These are phyloP conservation scores for Mormyrops boulengeri DNA, from an alignment of 2,797 vertebrate species.

Conservation along the genomic window DNA sequence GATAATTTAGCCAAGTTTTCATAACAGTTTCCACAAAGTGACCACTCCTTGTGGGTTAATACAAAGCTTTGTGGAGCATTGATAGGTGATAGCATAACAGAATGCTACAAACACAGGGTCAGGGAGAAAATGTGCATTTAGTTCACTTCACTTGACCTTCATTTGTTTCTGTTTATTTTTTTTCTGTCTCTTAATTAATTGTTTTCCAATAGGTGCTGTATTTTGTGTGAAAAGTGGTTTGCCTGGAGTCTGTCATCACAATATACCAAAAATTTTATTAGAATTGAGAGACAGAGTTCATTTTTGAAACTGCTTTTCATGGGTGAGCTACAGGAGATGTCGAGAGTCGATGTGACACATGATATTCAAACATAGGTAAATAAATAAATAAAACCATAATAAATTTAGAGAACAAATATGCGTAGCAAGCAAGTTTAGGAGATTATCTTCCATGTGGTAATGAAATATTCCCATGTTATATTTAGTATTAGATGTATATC, in stretches of 20 bases:
- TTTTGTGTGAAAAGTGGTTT: not conserved
- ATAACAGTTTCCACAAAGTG: not conserved
- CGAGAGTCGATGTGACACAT: not conserved
- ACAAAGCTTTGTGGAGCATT: not conserved
- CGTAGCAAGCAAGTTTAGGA: not conserved
- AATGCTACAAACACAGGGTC: not conserved
- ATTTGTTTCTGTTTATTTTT: not conserved
- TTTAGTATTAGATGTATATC: not conserved
- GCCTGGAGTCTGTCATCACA: not conserved
- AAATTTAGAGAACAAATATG: not conserved
- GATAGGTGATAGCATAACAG: not conserved
- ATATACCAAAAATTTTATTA: not conserved
- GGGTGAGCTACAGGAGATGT: not conserved
- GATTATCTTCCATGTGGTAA: not conserved
- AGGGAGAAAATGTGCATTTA: not conserved
- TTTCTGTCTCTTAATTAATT: not conserved
- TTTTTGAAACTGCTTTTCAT: not conserved
- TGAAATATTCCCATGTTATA: not conserved
- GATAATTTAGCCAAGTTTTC: constrained; percentile 16
- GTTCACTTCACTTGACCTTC: not conserved
- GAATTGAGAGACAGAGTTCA: not conserved
- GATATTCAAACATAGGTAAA: not conserved
- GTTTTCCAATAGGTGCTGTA: not conserved
- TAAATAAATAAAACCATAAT: not conserved
- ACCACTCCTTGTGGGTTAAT: not conserved